These are phyloP conservation scores for Rhadina sibilatrix DNA, from an alignment of 2,113 vertebrate species.

Conservation along the genomic window DNA sequence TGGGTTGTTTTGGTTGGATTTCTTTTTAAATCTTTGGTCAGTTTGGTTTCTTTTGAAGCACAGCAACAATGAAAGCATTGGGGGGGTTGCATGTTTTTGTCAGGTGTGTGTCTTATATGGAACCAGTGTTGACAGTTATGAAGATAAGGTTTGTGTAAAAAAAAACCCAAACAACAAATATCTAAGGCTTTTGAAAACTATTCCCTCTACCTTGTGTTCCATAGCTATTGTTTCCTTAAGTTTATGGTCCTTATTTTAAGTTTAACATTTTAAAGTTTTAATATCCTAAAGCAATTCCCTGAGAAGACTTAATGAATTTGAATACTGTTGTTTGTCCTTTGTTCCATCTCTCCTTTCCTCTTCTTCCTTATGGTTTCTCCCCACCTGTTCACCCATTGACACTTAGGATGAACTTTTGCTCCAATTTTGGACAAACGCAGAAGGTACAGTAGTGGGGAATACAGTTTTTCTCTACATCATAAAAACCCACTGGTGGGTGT, in stretches of 20 bases:
- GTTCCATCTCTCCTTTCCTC: not conserved
- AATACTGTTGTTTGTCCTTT: not conserved
- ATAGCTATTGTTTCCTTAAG: not conserved
- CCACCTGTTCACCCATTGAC: not conserved
- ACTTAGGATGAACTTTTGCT: conserved; percentile 13
- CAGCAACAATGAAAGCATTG: conserved; percentile 13
- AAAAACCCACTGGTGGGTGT: conserved; percentile 10
- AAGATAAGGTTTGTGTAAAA: not conserved
- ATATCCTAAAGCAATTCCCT: not conserved
- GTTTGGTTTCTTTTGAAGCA: conserved; percentile 53
- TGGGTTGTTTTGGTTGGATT: not conserved
- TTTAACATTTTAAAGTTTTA: conserved; percentile 2
- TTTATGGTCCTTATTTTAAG: not conserved
- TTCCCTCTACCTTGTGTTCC: conserved; percentile 29
- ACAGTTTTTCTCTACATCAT: not conserved
- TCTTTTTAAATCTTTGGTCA: not conserved
- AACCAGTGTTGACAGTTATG: conserved; percentile 29
- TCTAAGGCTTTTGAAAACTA: not conserved
- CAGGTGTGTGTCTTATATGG: conserved; percentile 38
- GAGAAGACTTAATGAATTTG: not conserved
- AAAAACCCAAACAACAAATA: not conserved
- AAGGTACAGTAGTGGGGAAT: conserved; percentile 16
- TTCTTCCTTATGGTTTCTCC: not conserved
- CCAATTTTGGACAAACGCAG: not conserved
- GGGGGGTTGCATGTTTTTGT: conserved; percentile 52